A percentile compares a stretch with the other conserved stretches of the same genome.
These are phyloP conservation scores for Protomyctophum bolini DNA, from an alignment of 2,113 vertebrate species.

Conservation along the genomic window DNA sequence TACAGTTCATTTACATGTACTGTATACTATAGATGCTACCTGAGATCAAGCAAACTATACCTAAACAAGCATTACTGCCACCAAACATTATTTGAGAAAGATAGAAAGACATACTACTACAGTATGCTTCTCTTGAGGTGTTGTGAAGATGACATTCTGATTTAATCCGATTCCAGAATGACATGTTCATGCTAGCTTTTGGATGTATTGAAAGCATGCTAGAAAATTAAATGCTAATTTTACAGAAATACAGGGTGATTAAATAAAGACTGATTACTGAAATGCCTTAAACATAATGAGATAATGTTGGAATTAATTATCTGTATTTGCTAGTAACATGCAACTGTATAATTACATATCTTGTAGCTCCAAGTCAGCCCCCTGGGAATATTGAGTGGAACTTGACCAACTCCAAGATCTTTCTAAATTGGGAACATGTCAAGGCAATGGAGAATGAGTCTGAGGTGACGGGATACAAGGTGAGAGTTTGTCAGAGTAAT, in stretches of 20 bases:
- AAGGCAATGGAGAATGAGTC: constrained; percentile 92
- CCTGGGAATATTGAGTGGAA: constrained; percentile 88
- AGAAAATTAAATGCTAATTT: background rate
- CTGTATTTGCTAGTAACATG: constrained; percentile 30
- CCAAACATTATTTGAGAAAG: no score
- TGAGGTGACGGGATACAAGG: constrained; percentile 90
- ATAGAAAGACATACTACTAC: no score
- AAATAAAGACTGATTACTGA: constrained; percentile 5
- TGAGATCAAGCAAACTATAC: no score
- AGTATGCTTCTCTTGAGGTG: no score
- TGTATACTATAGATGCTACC: no score
- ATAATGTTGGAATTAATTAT: background rate
- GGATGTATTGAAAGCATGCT: no score
- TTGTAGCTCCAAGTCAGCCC: constrained; percentile 86
- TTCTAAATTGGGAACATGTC: constrained; percentile 90
- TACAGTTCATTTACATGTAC: no score
- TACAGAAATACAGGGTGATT: background rate
- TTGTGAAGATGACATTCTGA: no score
- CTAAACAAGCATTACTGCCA: no score
- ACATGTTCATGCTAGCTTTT: no score
- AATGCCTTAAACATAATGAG: constrained; percentile 7
- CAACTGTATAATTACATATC: constrained; percentile 56
- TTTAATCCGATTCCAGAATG: no score
- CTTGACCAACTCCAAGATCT: constrained; percentile 88
- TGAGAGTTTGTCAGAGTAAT: constrained; percentile 74